Evolutionary conservation across 2,797 vertebrate genomes (phyloP), one percentile per base, ranked within the genome.

Genomic region (Pantherophis vulpinus): DNA sequence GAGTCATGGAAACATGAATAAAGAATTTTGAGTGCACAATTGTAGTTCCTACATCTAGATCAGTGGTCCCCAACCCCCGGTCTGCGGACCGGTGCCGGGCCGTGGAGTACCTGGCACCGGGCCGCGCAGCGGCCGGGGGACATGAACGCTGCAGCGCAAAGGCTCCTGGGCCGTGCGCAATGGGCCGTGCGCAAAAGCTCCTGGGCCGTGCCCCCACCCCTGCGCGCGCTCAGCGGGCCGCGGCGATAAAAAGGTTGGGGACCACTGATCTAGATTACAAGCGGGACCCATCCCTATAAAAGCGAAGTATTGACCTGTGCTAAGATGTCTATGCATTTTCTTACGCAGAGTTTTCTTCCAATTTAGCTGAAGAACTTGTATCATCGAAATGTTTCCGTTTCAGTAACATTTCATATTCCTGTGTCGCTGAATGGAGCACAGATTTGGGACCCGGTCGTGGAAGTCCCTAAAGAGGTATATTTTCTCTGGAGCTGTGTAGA

Each of bases 371-470:
- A 91, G 88, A 98, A 98, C 94, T 89, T 97, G 9, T 96, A 97
- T 1, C 70, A 58, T 20, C 97, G 93, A 96, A 96, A 92, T 70
- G 91, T 42, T 63, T 98, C 93, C 86, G 60, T 98, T 90, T 98
- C 96, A 0, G 96, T 98, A 90, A 96, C 97, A 56, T 98, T 99
- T 95, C 97, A 59, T 95, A 96, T 98, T 55, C 98, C 99, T 0
- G 87, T 98, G 8, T 95, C 90, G 92, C 96, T 99, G 11, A 95
- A 95, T 32, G 61, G 95, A 11, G 14, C 11, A 37, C 12, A 58
- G 0, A 51, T 97, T 11, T 98, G 97, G 97, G 83, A 96, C 0
- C 0, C 59, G 0, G 58, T 59, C 2, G 5, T 92, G 13, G 55
- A 96, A 7, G 56, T 27, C 90, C 94, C 95, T 14, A 59, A 94